Evolutionary conservation across 2,113 vertebrate genomes (phyloP).

Genomic region (Cavia porcellus): DNA sequence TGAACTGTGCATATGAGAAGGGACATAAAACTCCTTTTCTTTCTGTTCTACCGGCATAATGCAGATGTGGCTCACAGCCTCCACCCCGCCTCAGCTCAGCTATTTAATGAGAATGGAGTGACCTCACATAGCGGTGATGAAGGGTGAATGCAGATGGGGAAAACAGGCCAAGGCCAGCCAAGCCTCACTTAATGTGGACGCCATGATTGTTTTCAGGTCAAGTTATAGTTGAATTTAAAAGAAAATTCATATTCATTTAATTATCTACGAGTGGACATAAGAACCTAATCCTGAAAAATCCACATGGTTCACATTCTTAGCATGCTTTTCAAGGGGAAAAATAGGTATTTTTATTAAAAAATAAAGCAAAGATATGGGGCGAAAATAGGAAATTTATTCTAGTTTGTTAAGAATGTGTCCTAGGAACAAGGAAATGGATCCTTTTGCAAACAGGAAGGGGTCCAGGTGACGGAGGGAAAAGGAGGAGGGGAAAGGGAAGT

Average conservation of each 20-base stretch:
- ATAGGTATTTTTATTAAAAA: neutral
- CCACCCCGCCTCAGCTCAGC: neutral
- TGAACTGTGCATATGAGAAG: neutral
- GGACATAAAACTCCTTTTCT: neutral
- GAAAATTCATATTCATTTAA: neutral
- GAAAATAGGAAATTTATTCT: neutral
- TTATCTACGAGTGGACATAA: neutral
- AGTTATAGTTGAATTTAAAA: neutral
- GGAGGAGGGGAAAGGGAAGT: too few species aligned
- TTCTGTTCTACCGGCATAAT: neutral
- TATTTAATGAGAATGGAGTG: neutral
- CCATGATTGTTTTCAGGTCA: neutral
- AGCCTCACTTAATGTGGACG: neutral
- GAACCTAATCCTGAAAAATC: neutral
- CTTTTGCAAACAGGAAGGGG: neutral
- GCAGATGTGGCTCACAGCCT: neutral
- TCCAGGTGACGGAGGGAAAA: neutral
- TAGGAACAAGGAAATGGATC: neutral
- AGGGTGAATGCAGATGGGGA: neutral
- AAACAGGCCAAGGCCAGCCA: neutral
- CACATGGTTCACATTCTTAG: neutral
- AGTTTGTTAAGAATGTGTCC: neutral
- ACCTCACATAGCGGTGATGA: neutral
- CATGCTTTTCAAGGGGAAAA: neutral
- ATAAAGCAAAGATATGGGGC: rapidly evolving